Evolutionary conservation across 2,113 vertebrate species (phyloP).

Genomic region (Eurystomus gularis): DNA sequence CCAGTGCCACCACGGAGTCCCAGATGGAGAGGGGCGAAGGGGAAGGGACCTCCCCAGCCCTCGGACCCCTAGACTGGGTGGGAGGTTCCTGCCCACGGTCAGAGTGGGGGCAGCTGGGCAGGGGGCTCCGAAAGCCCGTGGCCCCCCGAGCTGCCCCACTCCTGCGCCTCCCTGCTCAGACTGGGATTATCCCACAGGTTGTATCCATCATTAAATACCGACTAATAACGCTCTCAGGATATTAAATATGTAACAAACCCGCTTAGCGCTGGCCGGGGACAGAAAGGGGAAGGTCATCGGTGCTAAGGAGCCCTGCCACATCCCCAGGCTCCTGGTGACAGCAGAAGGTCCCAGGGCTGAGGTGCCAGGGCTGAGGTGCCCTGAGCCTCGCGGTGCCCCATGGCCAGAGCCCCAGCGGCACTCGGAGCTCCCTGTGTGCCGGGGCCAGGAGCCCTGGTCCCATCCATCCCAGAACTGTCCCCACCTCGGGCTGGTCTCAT

Average conservation of each 20-base stretch:
- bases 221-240: slow-evolving; percentile 66
- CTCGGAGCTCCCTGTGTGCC: rapidly evolving
- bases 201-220: slow-evolving; percentile 51
- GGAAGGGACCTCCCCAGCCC: neutral
- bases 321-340: neutral
- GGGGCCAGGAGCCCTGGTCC: neutral
- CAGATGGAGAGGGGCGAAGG: rapidly evolving
- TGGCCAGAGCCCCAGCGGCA: neutral
- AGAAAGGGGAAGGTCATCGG: slow-evolving; percentile 26
- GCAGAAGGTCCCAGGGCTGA: neutral
- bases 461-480: rapidly evolving
- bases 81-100: rapidly evolving
- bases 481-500: rapidly evolving
- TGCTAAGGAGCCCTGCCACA: neutral
- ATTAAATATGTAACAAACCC: slow-evolving; percentile 70
- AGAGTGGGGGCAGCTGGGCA: neutral
- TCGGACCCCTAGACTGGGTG: rapidly evolving
- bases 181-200: slow-evolving; percentile 64
- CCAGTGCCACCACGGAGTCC: slow-evolving; percentile 41
- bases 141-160: neutral
- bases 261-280: slow-evolving; percentile 37
- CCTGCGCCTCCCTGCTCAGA: neutral
- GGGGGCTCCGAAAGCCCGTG: rapidly evolving
- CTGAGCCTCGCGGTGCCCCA: rapidly evolving
- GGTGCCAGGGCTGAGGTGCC: rapidly evolving